Conservation (phyloP, 2,888 invertebrate genomes). For the Philonicus albiceps region DNA sequence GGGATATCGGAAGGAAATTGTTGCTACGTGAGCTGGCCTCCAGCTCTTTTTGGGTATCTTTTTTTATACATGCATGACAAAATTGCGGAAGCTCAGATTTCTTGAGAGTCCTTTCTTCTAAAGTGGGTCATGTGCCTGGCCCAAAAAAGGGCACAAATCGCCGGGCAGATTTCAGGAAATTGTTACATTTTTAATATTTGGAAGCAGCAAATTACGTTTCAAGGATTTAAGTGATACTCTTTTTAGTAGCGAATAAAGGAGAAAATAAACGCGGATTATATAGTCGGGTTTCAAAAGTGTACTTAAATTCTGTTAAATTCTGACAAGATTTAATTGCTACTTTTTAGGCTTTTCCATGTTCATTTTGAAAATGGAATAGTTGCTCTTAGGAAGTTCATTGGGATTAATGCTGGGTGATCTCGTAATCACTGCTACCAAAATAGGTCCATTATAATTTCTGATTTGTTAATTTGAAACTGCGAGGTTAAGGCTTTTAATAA, state of each 20-base stretch:
- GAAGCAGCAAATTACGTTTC: background rate
- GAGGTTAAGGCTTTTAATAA: too few relatives aligned
- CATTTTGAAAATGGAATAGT: too few relatives aligned
- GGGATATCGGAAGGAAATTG: constrained; percentile 40
- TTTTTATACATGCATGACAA: constrained; percentile 1
- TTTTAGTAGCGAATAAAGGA: background rate
- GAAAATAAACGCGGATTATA: background rate
- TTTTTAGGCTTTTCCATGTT: too few relatives aligned
- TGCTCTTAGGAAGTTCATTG: too few relatives aligned
- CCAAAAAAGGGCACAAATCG: background rate
- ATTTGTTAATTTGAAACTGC: too few relatives aligned
- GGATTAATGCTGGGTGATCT: too few relatives aligned
- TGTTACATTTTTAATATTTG: constrained; percentile 25
- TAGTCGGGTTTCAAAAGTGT: too few relatives aligned
- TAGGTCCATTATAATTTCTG: too few relatives aligned
- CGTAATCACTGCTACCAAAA: too few relatives aligned
- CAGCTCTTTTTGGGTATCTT: background rate
- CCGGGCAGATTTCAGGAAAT: constrained; percentile 2
- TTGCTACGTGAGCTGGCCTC: constrained; percentile 30
- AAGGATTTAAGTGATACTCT: background rate
- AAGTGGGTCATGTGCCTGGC: background rate
- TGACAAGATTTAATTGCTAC: too few relatives aligned
- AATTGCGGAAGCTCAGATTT: constrained; percentile 7
- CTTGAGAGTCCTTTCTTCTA: background rate
- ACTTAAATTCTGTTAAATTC: too few relatives aligned